Base-by-base conservation (phyloP, 2,797 vertebrate species). In the Diglossa cyanea region DNA sequence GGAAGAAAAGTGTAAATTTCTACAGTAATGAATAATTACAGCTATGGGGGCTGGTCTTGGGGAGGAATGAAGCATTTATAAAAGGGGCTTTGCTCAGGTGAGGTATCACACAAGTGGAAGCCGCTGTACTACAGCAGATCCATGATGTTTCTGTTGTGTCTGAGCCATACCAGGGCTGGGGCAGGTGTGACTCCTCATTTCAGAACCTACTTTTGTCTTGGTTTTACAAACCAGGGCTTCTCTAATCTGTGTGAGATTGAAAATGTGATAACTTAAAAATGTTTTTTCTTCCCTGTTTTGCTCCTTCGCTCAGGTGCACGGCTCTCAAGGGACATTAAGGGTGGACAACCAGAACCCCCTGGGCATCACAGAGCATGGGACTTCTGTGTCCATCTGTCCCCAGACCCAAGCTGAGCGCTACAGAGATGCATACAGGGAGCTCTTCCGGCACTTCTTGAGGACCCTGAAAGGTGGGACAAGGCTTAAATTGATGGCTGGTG, bases 341-440 rank as follows among this genome's bases (percentile, higher is more conserved):
- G 57, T 97, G 7, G 94, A 97, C 80, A 97, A 97, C 53, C 95
- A 89, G 85, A 97, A 96, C 42, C 95, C 95, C 6, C 42, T 97
- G 91, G 95, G 97, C 33, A 94, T 97, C 74, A 94, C 95, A 0
- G 94, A 97, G 48, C 84, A 78, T 0, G 96, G 96, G 20, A 94
- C 96, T 1, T 88, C 93, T 1, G 80, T 90, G 2, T 89, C 95
- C 35, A 24, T 93, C 4, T 92, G 42, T 12, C 57, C 91, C 11
- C 95, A 96, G 20, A 83, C 73, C 30, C 94, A 94, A 5, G 60
- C 88, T 19, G 94, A 96, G 10, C 63, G 81, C 54, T 96, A 89
- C 92, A 61, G 50, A 15, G 94, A 97, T 0, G 95, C 91, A 0
- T 90, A 89, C 71, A 62, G 79, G 80, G 94, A 96, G 55, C 94